Conservation (phyloP, 2,888 invertebrate species). For the Malthinus seriepunctatus region DNA sequence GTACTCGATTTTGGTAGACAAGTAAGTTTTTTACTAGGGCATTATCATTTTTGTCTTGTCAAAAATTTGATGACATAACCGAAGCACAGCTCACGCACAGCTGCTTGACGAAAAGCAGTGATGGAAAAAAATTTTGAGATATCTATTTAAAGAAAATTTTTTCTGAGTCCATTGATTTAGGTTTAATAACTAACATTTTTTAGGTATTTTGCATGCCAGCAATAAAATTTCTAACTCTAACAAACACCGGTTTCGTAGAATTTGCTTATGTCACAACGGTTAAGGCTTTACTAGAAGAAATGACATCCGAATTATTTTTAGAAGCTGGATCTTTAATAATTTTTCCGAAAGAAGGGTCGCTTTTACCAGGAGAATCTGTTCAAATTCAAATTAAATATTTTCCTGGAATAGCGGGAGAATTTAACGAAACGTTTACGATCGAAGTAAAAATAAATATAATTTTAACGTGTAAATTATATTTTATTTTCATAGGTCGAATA, state of each 20-base stretch:
- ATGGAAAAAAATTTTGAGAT: too few relatives aligned
- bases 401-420: constrained; percentile 61
- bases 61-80: too few relatives aligned
- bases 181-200: constrained; percentile 13
- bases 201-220: constrained; percentile 51
- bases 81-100: too few relatives aligned
- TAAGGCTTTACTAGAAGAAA: constrained; percentile 53
- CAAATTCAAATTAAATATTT: constrained; percentile 57
- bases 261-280: constrained; percentile 57
- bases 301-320: constrained; percentile 49
- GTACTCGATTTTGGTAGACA: constrained; percentile 52
- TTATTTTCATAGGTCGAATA: constrained; percentile 58
- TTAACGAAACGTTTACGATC: constrained; percentile 52
- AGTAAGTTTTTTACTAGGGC: too few relatives aligned
- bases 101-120: too few relatives aligned
- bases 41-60: too few relatives aligned
- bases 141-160: too few relatives aligned
- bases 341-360: constrained; percentile 52
- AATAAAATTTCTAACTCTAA: constrained; percentile 48
- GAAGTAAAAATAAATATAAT: constrained; percentile 39
- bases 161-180: too few relatives aligned
- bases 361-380: constrained; percentile 54
- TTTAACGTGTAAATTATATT: neutral
- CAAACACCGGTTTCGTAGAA: constrained; percentile 57
- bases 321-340: constrained; percentile 56